These are phyloP conservation scores for Ecliptopera silaceata DNA, from an alignment of 2,888 invertebrate genomes.

Conservation along the genomic window DNA sequence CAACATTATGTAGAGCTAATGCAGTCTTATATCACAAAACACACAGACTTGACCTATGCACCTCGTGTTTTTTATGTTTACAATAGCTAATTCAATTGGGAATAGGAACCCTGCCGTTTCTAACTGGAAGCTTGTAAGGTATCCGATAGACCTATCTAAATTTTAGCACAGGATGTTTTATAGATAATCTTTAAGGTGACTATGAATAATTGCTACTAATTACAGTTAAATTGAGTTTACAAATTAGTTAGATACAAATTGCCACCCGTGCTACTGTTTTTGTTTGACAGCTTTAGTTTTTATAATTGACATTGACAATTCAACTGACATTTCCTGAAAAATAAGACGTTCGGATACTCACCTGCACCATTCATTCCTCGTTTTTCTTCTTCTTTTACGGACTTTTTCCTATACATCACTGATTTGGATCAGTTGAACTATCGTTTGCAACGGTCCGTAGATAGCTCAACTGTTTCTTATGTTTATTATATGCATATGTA, in stretches of 20 bases:
- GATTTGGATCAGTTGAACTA: too few species aligned
- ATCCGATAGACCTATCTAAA: neutral
- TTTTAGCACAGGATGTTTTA: constrained; percentile 3
- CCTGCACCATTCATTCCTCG: too few species aligned
- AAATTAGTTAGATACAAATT: neutral
- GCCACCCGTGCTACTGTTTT: constrained; percentile 15
- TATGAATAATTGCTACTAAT: constrained; percentile 7
- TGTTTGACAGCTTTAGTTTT: constrained; percentile 7
- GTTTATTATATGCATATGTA: too few species aligned
- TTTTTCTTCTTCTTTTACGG: too few species aligned
- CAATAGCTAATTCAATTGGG: constrained; percentile 34
- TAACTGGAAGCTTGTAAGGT: constrained; percentile 17
- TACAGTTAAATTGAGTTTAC: constrained; percentile 6
- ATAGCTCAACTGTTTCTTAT: too few species aligned
- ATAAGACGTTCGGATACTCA: too few species aligned
- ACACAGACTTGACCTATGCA: constrained; percentile 62
- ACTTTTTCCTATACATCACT: too few species aligned
- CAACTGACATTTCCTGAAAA: neutral
- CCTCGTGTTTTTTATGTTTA: constrained; percentile 55
- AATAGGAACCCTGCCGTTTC: constrained; percentile 14
- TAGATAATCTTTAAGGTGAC: constrained; percentile 15
- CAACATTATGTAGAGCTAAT: constrained; percentile 41
- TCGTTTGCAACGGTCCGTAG: too few species aligned
- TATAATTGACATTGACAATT: neutral
- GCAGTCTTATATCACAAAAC: constrained; percentile 50